Evolutionary conservation across 1,140 invertebrate species (phyloP).

Genomic region (Drosophila insularis): DNA sequence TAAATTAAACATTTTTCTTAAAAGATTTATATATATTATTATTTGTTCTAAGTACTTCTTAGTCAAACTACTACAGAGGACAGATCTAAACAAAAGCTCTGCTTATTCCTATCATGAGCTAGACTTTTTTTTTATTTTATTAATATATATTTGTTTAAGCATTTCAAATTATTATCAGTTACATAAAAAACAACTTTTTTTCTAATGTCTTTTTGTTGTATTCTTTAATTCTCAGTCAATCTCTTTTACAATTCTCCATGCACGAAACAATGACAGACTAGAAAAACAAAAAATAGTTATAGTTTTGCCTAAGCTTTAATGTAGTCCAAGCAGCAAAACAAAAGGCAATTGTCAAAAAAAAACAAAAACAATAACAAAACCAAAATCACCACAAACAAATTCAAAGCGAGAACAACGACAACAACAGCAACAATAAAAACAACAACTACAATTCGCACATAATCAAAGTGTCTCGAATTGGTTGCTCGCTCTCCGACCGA

Average conservation of each 20-base stretch:
- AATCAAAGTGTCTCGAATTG: constrained; percentile 42
- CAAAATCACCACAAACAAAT: constrained; percentile 15
- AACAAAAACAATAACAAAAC: constrained; percentile 45
- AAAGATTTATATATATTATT: too few species aligned
- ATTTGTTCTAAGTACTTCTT: too few species aligned
- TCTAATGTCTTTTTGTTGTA: background rate
- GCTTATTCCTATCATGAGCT: too few species aligned
- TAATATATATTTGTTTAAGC: too few species aligned
- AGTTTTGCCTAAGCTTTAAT: constrained; percentile 59
- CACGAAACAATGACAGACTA: constrained; percentile 60
- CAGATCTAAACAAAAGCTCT: too few species aligned
- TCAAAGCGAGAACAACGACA: constrained; percentile 22
- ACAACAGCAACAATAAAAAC: constrained; percentile 26
- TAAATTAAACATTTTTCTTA: too few species aligned
- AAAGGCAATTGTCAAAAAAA: constrained; percentile 57
- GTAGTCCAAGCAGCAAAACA: constrained; percentile 56
- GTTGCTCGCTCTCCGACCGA: constrained; percentile 37
- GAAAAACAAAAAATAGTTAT: constrained; percentile 9
- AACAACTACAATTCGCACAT: constrained; percentile 43
- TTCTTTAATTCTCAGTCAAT: constrained; percentile 50
- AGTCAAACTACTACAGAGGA: too few species aligned
- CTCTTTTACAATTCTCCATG: constrained; percentile 50
- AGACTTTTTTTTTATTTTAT: too few species aligned
- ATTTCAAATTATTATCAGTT: background rate
- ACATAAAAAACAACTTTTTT: background rate